These are phyloP conservation scores for Drosophila sproati DNA, from an alignment of 1,140 invertebrate genomes.

Conservation along the genomic window DNA sequence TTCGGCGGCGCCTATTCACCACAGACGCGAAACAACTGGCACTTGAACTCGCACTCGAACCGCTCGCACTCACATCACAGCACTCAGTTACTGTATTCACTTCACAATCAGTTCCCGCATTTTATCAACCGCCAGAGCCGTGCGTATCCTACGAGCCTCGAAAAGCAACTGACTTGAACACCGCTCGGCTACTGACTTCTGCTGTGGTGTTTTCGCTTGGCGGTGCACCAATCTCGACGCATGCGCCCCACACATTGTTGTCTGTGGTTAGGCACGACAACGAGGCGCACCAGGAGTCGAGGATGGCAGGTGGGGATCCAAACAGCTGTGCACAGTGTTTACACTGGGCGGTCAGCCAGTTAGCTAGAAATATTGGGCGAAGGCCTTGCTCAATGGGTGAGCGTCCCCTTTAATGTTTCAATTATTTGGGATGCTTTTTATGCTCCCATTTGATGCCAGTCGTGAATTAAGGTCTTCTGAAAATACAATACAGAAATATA, in stretches of 20 bases:
- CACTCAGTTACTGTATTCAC: conserved; percentile 31
- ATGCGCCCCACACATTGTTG: conserved; percentile 67
- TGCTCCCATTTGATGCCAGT: neutral
- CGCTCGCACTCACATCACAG: conserved; percentile 39
- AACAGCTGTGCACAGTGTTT: conserved; percentile 71
- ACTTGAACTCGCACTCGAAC: conserved; percentile 49
- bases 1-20: conserved; percentile 63
- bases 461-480: neutral
- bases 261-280: conserved; percentile 74
- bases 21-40: conserved; percentile 40
- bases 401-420: conserved; percentile 67
- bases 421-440: conserved; percentile 56
- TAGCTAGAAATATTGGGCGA: neutral
- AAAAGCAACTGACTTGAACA: conserved; percentile 68
- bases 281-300: neutral
- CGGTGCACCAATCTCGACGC: conserved; percentile 49
- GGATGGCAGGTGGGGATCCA: neutral
- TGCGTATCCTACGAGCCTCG: conserved; percentile 79
- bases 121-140: conserved; percentile 66
- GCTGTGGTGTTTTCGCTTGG: conserved; percentile 30
- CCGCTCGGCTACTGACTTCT: conserved; percentile 13
- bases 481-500: neutral
- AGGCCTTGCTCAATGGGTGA: conserved; percentile 48
- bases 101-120: conserved; percentile 47
- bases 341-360: conserved; percentile 20